Percentiles rank a stretch among this genome's conserved stretches.
Evolutionary conservation across 2,888 invertebrate species (phyloP).

Genomic region (Bugulina stolonifera): DNA sequence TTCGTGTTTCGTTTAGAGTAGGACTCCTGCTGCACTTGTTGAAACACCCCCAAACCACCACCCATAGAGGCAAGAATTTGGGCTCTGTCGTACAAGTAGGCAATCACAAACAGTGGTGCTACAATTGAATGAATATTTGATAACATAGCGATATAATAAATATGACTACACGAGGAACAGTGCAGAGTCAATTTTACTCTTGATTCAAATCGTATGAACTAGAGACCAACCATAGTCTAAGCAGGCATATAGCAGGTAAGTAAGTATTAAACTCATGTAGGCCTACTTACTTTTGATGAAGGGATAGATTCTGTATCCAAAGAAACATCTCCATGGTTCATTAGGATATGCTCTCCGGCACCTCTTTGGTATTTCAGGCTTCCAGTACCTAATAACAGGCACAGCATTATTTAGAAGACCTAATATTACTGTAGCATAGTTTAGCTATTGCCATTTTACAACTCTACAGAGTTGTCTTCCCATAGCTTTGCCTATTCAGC

Average conservation of each 20-base stretch:
- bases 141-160: background rate
- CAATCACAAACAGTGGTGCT: constrained; percentile 80
- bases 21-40: constrained; percentile 69
- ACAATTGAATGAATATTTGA: no score
- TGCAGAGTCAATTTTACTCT: no score
- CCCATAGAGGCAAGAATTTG: constrained; percentile 89
- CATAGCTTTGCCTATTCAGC: no score
- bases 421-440: no score
- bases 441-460: no score
- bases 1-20: constrained; percentile 11
- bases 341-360: constrained; percentile 64
- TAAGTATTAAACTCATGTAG: no score
- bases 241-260: no score
- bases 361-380: constrained; percentile 70
- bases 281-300: constrained; percentile 73
- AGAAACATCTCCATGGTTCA: constrained; percentile 86
- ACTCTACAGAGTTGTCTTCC: no score
- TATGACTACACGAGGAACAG: no score
- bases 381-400: constrained; percentile 57
- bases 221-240: no score
- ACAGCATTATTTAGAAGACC: no score
- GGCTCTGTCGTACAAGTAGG: constrained; percentile 90
- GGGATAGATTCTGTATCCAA: constrained; percentile 81
- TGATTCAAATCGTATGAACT: no score
- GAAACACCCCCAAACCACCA: constrained; percentile 76